Conservation (phyloP, 2,797 vertebrate species). For the Anguilla pacifica region DNA sequence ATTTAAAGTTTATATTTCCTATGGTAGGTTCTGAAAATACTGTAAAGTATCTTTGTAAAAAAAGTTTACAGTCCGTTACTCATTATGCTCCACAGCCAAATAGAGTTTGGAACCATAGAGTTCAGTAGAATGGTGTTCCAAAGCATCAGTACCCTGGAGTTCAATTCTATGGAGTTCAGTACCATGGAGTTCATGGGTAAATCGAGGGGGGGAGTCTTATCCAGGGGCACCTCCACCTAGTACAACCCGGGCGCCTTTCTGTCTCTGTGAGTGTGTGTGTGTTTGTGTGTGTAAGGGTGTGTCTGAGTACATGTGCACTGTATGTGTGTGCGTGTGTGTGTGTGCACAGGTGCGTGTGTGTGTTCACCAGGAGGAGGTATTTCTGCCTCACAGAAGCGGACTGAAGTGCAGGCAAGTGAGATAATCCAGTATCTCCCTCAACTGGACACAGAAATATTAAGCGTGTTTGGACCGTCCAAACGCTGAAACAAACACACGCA, state of each 20-base stretch:
- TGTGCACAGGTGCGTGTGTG: conserved; percentile 27
- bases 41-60: not conserved
- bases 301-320: not conserved
- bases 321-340: conserved; percentile 34
- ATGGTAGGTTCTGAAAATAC: not conserved
- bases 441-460: conserved; percentile 68
- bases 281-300: conserved; percentile 33
- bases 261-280: conserved; percentile 7
- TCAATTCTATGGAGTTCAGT: conserved; percentile 34
- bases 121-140: too few species aligned
- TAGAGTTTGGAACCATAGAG: too few species aligned
- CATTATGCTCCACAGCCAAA: not conserved
- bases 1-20: not conserved
- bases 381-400: conserved; percentile 65
- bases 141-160: too few species aligned
- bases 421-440: conserved; percentile 64
- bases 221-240: too few species aligned
- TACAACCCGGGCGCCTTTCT: not conserved
- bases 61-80: not conserved
- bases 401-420: conserved; percentile 69
- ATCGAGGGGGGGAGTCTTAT: not conserved
- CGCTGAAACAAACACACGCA: conserved; percentile 39
- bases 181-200: conserved; percentile 50
- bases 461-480: conserved; percentile 58
- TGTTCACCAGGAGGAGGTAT: conserved; percentile 41